Evolutionary conservation across 2,797 vertebrate species (phyloP), one percentile per base, ranked within the genome.

Genomic region (Microctenopoma stevenorrisi): DNA sequence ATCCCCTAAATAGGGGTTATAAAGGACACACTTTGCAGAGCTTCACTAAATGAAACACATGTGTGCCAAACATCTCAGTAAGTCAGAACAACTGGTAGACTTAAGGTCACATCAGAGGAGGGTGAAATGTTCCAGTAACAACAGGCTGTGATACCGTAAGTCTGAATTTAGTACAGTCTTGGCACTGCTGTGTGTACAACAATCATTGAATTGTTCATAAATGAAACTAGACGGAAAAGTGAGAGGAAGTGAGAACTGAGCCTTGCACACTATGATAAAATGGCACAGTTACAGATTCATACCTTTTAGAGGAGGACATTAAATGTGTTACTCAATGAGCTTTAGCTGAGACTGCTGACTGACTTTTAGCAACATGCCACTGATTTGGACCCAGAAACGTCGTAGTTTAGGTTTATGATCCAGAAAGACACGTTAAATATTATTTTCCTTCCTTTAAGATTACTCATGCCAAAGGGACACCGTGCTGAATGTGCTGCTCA

Each of bases 21-120:
- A 35, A 71, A 59, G 42, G 61, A 25, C 37, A 15, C 25, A 40
- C 8, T 75, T 73, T 66, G 44, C 35, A 22, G 51, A 52, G 9
- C 44, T 44, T 56, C 47, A 59, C 61, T 56, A 55, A 79, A 79
- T 63, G 35, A 79, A 69, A 74, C 69, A 57, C 43, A 2, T 51
- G 52, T 64, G 68, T 83, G 79, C 22, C 47, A 74, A 64, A 72
- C 5, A 13, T 82, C 15, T 26, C 26, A 42, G 35, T 75, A 61
- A 80, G 74, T 87, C 64, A 68, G 51, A 71, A 48, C 68, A 79
- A 64, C 72, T 72, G 69, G 60, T 72, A 30, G 51, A 43, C 46
- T n/a, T 52, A 2, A 7, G 38, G 10, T 33, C 1, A 43, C 67
- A 64, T 72, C 47, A 78, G 65, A 78, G 51, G 52, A 7, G 12